Conservation (phyloP, 2,113 vertebrate genomes). For the Pseudopipra pipra region DNA sequence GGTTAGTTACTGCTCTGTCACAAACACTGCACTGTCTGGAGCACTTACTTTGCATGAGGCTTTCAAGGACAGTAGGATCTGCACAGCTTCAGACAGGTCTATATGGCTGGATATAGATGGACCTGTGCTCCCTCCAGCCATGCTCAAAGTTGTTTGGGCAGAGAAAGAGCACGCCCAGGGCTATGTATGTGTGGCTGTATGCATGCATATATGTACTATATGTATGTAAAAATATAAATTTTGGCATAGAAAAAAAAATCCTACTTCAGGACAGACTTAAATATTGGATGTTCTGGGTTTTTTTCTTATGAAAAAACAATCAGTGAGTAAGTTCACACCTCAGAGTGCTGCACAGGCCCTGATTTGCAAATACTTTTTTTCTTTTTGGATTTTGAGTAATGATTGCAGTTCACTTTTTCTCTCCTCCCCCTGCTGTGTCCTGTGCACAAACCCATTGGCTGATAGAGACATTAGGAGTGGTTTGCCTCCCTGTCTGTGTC, state of each 20-base stretch:
- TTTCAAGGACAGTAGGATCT: not conserved
- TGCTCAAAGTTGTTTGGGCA: not conserved
- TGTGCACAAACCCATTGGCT: not conserved
- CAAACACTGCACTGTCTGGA: not conserved
- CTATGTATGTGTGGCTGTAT: fast-evolving
- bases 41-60: not conserved
- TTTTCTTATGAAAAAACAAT: not conserved
- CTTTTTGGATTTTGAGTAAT: not conserved
- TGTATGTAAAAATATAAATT: not conserved
- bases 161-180: not conserved
- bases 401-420: not conserved
- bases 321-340: not conserved
- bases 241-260: not conserved
- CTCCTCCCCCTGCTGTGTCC: not conserved
- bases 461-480: not conserved
- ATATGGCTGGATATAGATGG: fast-evolving
- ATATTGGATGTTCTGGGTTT: fast-evolving
- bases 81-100: not conserved
- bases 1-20: not conserved
- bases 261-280: not conserved
- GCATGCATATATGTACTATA: not conserved
- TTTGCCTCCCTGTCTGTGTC: not conserved
- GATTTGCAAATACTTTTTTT: not conserved
- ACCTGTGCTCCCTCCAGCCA: not conserved
- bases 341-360: not conserved